Evolutionary conservation across 2,888 invertebrate genomes (phyloP), one percentile per base, ranked within the genome.

Genomic region (Drosophila cyrtoloma): DNA sequence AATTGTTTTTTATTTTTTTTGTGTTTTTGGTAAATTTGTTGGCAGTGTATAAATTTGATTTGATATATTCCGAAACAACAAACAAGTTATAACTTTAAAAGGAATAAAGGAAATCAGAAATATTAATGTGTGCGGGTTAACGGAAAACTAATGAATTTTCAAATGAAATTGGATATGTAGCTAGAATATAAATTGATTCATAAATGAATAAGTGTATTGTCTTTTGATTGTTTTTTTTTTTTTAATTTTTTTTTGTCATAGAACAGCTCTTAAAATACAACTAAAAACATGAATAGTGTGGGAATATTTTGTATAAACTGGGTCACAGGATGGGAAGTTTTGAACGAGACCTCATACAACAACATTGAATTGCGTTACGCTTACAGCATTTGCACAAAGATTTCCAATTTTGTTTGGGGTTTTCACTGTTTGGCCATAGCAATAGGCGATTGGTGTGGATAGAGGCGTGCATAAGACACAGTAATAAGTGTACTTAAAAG

Each of bases 41-140:
- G 86, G 86, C 86, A 87, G 86, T 91, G 86, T 64, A 58, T 67
- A 51, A 58, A 69, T 77, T 63, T 67, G 62, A 51, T 42, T 82
- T 89, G 75, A 87, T 86, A 88, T 88, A 37, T 71, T 65, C 37
- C 10, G 42, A 64, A 80, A 33, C 9, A 16, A 57, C 14, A 60
- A 60, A 28, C 6, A 33, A 37, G 28, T 1, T 33, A 4, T 44
- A 57, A 52, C 10, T 12, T 26, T 37, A 22, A 53, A n/a, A 14
- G 19, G 26, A 50, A 50, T 19, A 14, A 57, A 56, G 16, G 19
- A n/a, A 39, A 16, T 42, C 1, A 7, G 9, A 0, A 37, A 19
- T 2, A 2, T 26, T 5, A 16, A 28, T 30, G 0, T n/a, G 30
- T n/a, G 19, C 32, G 14, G 5, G 16, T 14, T 57, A n/a, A 19